These are phyloP conservation scores for Tolmerus cingulatus DNA, from an alignment of 2,888 invertebrate genomes.

Conservation along the genomic window DNA sequence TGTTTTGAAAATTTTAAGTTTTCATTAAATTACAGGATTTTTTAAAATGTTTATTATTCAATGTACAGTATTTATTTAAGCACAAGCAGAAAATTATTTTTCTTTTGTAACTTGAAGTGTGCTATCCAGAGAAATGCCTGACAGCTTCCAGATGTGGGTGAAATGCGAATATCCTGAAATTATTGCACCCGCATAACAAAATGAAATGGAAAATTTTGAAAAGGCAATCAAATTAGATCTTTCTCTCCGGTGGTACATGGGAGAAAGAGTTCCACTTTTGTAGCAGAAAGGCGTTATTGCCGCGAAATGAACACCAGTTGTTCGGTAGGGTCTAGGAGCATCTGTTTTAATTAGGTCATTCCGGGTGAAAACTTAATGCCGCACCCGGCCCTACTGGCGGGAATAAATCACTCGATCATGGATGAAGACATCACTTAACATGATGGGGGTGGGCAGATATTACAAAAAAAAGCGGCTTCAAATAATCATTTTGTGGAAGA, in stretches of 20 bases:
- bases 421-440: conserved; percentile 1
- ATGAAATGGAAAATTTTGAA: not conserved
- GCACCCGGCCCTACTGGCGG: not conserved
- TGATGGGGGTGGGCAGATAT: not conserved
- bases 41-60: no score
- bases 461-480: not conserved
- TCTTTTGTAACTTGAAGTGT: not conserved
- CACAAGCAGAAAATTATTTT: not conserved
- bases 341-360: conserved; percentile 13
- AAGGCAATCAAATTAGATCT: not conserved
- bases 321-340: not conserved
- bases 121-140: not conserved
- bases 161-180: conserved; percentile 8
- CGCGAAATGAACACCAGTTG: not conserved
- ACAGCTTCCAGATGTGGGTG: not conserved
- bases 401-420: conserved; percentile 14
- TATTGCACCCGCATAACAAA: not conserved
- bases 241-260: not conserved
- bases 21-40: no score
- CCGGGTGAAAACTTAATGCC: not conserved
- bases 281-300: not conserved
- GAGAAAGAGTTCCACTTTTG: conserved; percentile 5
- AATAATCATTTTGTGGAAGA: not conserved
- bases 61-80: not conserved
- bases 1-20: no score